Percentiles rank a stretch among this genome's conserved stretches.
Conservation (phyloP, 1,140 invertebrate genomes). For the Euura lappo region DNA sequence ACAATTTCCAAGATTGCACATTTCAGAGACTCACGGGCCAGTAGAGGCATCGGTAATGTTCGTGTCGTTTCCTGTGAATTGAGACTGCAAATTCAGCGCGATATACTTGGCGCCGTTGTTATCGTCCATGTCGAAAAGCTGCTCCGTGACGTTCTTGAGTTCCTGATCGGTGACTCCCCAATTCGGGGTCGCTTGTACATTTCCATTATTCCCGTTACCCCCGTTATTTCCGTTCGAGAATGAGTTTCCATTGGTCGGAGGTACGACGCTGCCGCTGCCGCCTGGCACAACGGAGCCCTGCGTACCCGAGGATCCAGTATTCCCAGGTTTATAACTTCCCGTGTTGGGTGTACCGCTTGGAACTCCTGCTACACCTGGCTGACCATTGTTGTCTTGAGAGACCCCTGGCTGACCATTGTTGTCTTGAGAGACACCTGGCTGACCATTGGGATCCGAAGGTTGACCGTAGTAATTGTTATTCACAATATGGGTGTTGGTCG, state of each 20-base stretch:
- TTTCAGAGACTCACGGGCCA: slow-evolving; percentile 48
- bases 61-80: slow-evolving; percentile 52
- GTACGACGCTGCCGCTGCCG: neutral
- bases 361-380: neutral
- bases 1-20: slow-evolving; percentile 13
- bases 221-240: neutral
- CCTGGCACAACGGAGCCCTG: neutral
- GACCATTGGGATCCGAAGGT: neutral
- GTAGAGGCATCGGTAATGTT: slow-evolving; percentile 52
- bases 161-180: slow-evolving; percentile 41
- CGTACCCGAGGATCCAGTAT: neutral
- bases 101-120: slow-evolving; percentile 58
- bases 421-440: neutral
- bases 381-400: neutral
- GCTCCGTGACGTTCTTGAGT: slow-evolving; percentile 47
- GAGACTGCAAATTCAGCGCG: slow-evolving; percentile 54
- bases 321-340: neutral
- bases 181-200: neutral
- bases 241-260: neutral
- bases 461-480: slow-evolving; percentile 4
- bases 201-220: neutral
- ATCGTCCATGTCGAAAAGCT: slow-evolving; percentile 51
- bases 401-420: neutral
- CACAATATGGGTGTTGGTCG: neutral
- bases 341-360: neutral